phyloP scores from a whole-genome alignment of 2,888 invertebrate genomes.

The Agrochola circellaris region DNA sequence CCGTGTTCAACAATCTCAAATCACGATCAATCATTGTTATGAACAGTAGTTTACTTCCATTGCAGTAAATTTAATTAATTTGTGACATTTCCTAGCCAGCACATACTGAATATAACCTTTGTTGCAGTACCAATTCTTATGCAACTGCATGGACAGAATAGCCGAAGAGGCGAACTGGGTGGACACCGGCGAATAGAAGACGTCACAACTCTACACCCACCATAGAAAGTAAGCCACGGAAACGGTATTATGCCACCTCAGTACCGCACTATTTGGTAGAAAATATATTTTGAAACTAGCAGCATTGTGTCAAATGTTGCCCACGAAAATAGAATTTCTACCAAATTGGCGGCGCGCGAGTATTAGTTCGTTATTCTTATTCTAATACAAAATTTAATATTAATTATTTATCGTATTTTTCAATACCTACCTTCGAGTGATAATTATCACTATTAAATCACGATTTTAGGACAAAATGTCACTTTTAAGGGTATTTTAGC shows the following conservation, averaged over 20 bases:
- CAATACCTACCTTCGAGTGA: constrained; percentile 53
- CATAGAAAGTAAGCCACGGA: constrained; percentile 63
- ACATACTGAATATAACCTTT: neutral
- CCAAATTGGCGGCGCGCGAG: constrained; percentile 56
- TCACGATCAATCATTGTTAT: no score
- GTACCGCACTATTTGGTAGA: constrained; percentile 59
- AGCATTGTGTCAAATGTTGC: constrained; percentile 41
- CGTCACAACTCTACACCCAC: constrained; percentile 12
- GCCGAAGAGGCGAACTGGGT: constrained; percentile 97
- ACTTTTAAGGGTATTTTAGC: constrained; percentile 16
- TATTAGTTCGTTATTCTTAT: constrained; percentile 65
- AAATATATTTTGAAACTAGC: constrained; percentile 41
- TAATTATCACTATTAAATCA: constrained; percentile 45
- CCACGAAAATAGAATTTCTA: constrained; percentile 54
- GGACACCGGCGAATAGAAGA: constrained; percentile 94
- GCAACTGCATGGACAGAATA: constrained; percentile 98
- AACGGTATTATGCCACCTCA: constrained; percentile 66
- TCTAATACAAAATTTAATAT: constrained; percentile 61
- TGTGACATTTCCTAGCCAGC: no score
- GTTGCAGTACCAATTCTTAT: constrained; percentile 96
- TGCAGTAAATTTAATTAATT: no score
- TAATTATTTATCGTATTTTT: constrained; percentile 63
- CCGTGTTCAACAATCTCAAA: no score
- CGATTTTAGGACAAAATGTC: constrained; percentile 43
- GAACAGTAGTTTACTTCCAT: no score